Base-by-base conservation (phyloP, 2,888 invertebrate species). In the Lepeophtheirus nordmannii region DNA sequence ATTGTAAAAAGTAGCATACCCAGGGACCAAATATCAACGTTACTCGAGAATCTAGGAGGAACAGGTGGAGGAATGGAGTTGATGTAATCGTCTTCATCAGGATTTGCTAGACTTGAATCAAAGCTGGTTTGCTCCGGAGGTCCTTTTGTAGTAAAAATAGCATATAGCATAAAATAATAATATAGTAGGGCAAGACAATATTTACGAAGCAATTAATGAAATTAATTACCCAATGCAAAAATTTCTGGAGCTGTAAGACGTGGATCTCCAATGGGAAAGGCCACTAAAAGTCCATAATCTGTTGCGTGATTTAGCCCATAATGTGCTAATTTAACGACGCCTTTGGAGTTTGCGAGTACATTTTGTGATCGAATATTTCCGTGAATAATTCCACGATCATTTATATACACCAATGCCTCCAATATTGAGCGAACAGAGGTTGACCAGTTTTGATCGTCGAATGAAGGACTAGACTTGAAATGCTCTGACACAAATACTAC, bases 281-380 rank as follows among this genome's bases (percentile, higher is more conserved):
- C 83, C 1, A 96, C 90, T 74, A 89, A 84, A 72, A 81, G 83
- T 14, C 92, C 93, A 73, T 81, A 80, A 71, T 85, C 86, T 17
- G 93, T 92, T 87, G 94, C 90, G 72, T 87, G 84, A 76, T 86
- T 90, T 71, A 94, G 77, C n/a, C 94, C 96, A 79, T 88, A 94
- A 76, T 92, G 90, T 72, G 89, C 89, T 41, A 97, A 75, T 74
- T 93, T 91, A 0, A 89, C 84, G 73, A 83, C 80, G 56, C 84
- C 83, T 72, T 82, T 78, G 58, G 78, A 78, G 73, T 87, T 85
- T 46, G 92, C 73, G 14, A 91, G 77, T 71, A 96, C 85, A 75
- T 89, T 90, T 71, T 87, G 86, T 63, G 86, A 83, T 68, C 86
- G 83, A 68, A 96, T 77, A 74, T 86, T 87, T 70, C 89, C 82